These are phyloP conservation scores for Rotaria magnacalcarata DNA, from an alignment of 2,888 invertebrate genomes.

Conservation along the genomic window DNA sequence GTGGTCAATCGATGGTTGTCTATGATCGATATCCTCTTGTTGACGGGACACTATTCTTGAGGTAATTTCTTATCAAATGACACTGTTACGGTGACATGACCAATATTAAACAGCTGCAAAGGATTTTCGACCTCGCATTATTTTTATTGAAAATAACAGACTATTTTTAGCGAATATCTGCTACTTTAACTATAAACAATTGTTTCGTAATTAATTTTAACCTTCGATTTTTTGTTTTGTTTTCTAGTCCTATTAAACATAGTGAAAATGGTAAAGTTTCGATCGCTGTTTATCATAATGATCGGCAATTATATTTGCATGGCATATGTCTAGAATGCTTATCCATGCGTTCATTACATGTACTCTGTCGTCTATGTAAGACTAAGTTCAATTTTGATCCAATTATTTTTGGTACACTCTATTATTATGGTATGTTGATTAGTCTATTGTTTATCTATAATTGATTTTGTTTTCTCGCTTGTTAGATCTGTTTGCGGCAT, in stretches of 20 bases:
- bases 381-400: conserved; percentile 20
- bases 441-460: background rate
- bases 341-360: conserved; percentile 3
- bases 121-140: too few relatives aligned
- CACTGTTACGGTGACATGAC: conserved; percentile 65
- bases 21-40: conserved; percentile 94
- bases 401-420: conserved; percentile 41
- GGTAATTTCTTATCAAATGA: conserved; percentile 66
- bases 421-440: conserved; percentile 39
- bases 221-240: background rate
- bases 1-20: conserved; percentile 80
- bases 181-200: conserved; percentile 37
- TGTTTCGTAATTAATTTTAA: conserved; percentile 19
- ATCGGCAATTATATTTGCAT: conserved; percentile 23
- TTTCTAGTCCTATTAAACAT: conserved; percentile 30
- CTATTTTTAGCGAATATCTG: background rate
- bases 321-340: background rate
- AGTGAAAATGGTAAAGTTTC: conserved; percentile 31
- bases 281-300: conserved; percentile 35
- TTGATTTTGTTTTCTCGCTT: background rate
- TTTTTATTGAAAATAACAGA: too few relatives aligned
- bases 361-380: conserved; percentile 8
- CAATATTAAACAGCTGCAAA: background rate
- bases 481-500: conserved; percentile 43
- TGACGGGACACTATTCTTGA: conserved; percentile 94